Evolutionary conservation across 2,888 invertebrate genomes (phyloP), one percentile per base, ranked within the genome.

Genomic region (Zygothrica quintamaculata): DNA sequence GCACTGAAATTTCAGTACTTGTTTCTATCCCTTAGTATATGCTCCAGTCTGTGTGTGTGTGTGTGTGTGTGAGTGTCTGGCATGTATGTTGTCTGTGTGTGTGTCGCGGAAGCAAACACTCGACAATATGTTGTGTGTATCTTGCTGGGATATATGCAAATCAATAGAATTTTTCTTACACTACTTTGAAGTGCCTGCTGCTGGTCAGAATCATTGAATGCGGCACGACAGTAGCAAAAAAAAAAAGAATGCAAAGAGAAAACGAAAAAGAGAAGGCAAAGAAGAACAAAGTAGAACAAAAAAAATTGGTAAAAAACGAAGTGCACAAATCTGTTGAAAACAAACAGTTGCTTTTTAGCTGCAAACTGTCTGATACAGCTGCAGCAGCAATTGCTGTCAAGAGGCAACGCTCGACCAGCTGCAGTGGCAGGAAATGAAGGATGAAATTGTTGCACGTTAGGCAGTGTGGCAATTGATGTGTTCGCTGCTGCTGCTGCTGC

Each of bases 121-220:
- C 51, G 71, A 37, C 8, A 9, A 16, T 22, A 48, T 46, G 71
- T 52, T 60, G 55, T 65, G 57, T 69, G 26, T 18, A 13, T 22
- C 18, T 33, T 39, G 18, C 43, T 62, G 37, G 43, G 26, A 26
- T 64, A 81, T 81, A 81, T 81, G 85, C 77, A 87, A 81, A 81
- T 84, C 78, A 65, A 47, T 48, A 48, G 66, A 64, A 60, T 37
- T 13, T 57, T 47, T 57, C 56, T 40, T 39, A 29, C 40, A 33
- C 5, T 48, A 46, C 46, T 37, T 52, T 52, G 25, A 69, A 53
- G 18, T 50, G 57, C 16, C 44, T 53, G 44, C 33, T 25, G 51
- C 12, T 53, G 62, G 53, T 51, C 69, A 68, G 48, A 39, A 47
- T 47, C 71, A 59, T 70, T 55, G 55, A 64, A 64, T 69, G n/a